Base-by-base conservation (phyloP, 2,888 invertebrate genomes). In the Arctia plantaginis region DNA sequence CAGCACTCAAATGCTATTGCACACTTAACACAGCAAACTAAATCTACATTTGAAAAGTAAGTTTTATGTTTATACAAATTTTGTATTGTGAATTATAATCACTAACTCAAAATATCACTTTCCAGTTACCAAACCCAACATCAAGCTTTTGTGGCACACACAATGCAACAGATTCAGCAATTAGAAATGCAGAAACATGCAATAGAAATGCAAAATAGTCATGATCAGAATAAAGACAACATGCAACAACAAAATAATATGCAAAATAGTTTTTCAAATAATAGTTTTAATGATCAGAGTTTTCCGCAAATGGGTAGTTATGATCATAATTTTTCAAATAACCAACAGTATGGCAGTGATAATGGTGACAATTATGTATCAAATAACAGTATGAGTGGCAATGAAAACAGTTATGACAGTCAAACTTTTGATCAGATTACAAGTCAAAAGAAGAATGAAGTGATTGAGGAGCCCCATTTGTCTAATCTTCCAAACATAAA, bases 141-240 rank as follows among this genome's bases (percentile, higher is more conserved):
- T 95, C 98, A 99, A 92, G 98, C 99, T 20, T 99, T 99, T 91
- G 98, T 99, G 20, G 97, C 97, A 76, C 99, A 99, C 94, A 98
- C 99, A 12, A 96, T 98, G 93, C 97, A 98, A 89, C 98, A 98
- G 92, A 98, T 99, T 86, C 97, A 98, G 87, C 98, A 97, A 85
- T 94, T 98, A 71, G 98, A 98, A 89, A 97, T 98, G 90, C 98
- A 98, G 90, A 98, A 97, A 87, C 96, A 97, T 82, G 96, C 96
- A 0, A 90, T 97, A 55, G 97, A 97, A 96, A 87, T 95, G 93
- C 96, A 90, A 85, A 95, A 88, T 80, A 90, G 82, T 79, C 91
- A 91, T 35, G 93, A 95, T 35, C 91, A 90, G 75, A 91, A 87
- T 77, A 92, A 93, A 66, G 92, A 94, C 8, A 88, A 78, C 73